phyloP scores from a whole-genome alignment of 2,113 vertebrate species.

The zebrafish (Danio rerio) region DNA sequence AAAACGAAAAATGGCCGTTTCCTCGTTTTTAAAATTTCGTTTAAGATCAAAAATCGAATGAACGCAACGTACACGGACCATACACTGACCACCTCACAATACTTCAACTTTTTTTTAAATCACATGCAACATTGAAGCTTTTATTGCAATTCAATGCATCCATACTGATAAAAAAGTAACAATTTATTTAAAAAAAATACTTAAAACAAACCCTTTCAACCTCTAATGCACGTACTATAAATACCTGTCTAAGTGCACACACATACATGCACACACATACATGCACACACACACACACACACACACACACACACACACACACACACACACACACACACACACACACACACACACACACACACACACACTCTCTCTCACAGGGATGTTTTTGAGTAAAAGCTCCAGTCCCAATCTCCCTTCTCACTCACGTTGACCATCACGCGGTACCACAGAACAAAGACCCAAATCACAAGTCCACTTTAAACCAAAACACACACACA shows the following conservation, averaged over 20 bases:
- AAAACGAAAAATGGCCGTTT: too few species aligned
- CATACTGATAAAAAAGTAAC: background rate
- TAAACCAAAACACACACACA: conserved; percentile 26
- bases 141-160: too few species aligned
- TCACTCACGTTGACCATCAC: conserved; percentile 2
- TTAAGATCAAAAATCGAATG: too few species aligned
- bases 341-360: background rate
- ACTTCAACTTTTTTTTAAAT: too few species aligned
- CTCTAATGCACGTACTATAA: background rate
- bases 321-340: background rate
- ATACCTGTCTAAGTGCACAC: background rate
- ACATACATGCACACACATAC: background rate
- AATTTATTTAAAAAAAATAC: background rate
- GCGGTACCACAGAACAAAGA: background rate
- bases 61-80: too few species aligned
- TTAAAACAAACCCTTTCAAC: background rate
- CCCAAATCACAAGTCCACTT: background rate
- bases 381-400: background rate
- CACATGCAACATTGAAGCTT: too few species aligned
- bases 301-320: too few species aligned
- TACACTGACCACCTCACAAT: too few species aligned
- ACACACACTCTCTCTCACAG: background rate
- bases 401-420: background rate
- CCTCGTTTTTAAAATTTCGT: too few species aligned
- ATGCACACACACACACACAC: too few species aligned